Evolutionary conservation across 2,113 vertebrate genomes (phyloP), one percentile per base, ranked within the genome.

Genomic region (Zosterops pallidus): DNA sequence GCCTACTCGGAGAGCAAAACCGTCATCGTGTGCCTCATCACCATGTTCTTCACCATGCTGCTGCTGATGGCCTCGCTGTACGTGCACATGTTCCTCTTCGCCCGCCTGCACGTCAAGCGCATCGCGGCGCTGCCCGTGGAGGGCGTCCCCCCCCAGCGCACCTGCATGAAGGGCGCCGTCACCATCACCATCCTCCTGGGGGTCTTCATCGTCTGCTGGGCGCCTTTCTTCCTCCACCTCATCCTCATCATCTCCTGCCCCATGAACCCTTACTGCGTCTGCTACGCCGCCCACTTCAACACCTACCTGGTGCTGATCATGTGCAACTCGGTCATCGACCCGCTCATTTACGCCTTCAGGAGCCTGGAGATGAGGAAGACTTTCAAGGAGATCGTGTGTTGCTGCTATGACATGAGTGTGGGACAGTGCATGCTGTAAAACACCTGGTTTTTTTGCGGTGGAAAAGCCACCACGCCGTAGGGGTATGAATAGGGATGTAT

Each of bases 181-280:
- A 99, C 99, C 83, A 98, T 99, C 97, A 98, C 98, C 29, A 98
- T 99, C 80, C 93, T 99, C 37, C 97, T 99, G 28, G 99, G 99
- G 0, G 98, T 99, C 31, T 99, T 99, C 94, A 75, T 99, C 28
- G 97, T 98, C 94, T 99, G 98, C 97, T 99, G 98, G 98, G 98
- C 98, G 1, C 99, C 99, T 10, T 99, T 99, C 97, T 99, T 99
- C 94, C 98, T 99, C 14, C 99, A 99, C 96, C 98, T 99, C 79
- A 97, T 99, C 71, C 98, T 99, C 87, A 98, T 99, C 64, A 98
- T 99, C 85, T 96, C 98, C 67, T 99, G 99, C 94, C 99, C 99
- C n/a, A 97, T 93, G 87, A 98, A 99, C 93, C 98, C 98, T 6
- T 97, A 98, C 80, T 99, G 99, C 14, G 19, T 98, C 80, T 99